Base-by-base conservation (phyloP, 2,888 invertebrate species). In the Nomada ferruginata region DNA sequence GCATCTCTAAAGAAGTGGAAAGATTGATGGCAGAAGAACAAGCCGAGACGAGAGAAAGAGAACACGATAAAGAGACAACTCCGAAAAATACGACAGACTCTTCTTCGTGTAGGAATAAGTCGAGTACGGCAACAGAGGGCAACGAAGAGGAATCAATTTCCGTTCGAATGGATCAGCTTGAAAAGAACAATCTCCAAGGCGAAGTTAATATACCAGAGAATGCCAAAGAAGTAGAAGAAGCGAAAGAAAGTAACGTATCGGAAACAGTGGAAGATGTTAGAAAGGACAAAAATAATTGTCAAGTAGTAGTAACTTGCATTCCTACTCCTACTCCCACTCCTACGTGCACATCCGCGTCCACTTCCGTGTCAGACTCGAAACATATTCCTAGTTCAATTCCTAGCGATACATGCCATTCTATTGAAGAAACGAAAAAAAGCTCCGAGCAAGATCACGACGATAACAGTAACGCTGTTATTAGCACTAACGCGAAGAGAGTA, bases 1-100 rank as follows among this genome's bases (percentile, higher is more conserved):
- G 92, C 72, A 91, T 93, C 70, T 92, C 93, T 5, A 82, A 89
- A 18, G 93, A 93, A 36, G 91, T 93, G 0, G 93, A 93, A 69
- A 87, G 85, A 76, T 83, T 93, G 23, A 90, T 93, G 2, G 85
- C 89, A 42, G 91, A 83, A 20, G 82, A 87, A 7, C 66, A 76
- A 9, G 11, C 15, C 10, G 13, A 10, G 13, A 20, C 23, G 23
- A 59, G 60, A 13, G 80, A 76, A 23, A 29, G 7, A 11, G 26
- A 44, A 4, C 18, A 13, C 2, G 47, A 50, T 11, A 11, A 68
- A 44, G 82, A 75, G 42, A 2, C 9, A 1, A 36, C 3, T n/a
- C 36, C 0, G n/a, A 29, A 53, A 29, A 20, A 7, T 18, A 7
- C 47, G 9, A 10, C 29, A 2, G 77, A 80, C 36, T 11, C n/a